Evolutionary conservation across 2,113 vertebrate genomes (phyloP).

Genomic region (Microcebus murinus): DNA sequence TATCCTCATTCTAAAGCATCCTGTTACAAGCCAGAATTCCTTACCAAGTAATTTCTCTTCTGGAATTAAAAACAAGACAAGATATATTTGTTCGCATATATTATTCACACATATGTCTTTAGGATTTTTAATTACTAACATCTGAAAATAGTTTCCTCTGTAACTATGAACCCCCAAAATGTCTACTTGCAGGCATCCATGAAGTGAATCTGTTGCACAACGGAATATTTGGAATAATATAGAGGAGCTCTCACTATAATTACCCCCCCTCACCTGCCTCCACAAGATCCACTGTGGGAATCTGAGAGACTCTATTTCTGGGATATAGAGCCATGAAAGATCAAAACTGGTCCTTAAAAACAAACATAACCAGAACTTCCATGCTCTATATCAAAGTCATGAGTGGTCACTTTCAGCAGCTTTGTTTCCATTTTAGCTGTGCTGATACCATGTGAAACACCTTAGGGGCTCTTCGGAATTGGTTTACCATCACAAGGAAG

Average conservation of each 20-base stretch:
- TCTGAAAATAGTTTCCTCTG: background rate
- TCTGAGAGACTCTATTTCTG: background rate
- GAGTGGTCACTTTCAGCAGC: background rate
- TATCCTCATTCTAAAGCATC: background rate
- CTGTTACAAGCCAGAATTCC: background rate
- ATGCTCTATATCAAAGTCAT: background rate
- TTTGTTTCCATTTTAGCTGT: background rate
- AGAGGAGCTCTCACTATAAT: background rate
- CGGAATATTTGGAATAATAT: background rate
- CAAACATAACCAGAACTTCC: background rate
- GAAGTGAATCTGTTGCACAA: background rate
- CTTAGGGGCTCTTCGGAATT: background rate
- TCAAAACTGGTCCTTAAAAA: background rate
- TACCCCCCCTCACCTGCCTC: background rate
- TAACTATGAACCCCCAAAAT: background rate
- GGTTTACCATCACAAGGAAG: background rate
- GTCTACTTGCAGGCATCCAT: background rate
- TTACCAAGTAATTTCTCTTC: background rate
- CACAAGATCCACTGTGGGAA: background rate
- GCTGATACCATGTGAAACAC: background rate
- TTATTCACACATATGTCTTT: background rate
- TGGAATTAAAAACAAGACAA: background rate
- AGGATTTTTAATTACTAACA: background rate
- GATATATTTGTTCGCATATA: background rate
- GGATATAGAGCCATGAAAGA: background rate